Conservation (phyloP, 1,140 invertebrate genomes). For the Macrobrachium nipponense region DNA sequence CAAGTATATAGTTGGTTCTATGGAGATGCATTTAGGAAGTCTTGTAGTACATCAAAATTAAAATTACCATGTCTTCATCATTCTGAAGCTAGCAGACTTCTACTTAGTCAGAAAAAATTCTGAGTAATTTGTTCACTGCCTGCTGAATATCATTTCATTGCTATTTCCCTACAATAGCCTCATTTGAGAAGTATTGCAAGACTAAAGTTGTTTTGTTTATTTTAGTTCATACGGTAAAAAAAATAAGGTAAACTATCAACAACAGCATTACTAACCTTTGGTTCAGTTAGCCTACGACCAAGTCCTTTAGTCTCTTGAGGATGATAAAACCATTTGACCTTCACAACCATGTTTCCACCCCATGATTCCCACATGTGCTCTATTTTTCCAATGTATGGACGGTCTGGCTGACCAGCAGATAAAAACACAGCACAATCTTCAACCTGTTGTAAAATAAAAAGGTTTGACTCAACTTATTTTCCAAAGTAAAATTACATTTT, state of each 20-base stretch:
- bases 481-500: too few species aligned
- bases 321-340: constrained; percentile 96
- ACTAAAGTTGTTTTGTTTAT: too few species aligned
- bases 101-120: too few species aligned
- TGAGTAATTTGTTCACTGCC: too few species aligned
- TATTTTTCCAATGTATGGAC: constrained; percentile 87
- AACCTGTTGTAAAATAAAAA: constrained; percentile 73
- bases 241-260: neutral
- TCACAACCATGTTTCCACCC: constrained; percentile 85
- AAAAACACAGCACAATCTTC: constrained; percentile 92
- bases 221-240: neutral
- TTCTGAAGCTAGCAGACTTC: too few species aligned
- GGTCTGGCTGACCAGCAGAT: constrained; percentile 86
- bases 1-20: too few species aligned
- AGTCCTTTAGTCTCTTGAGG: constrained; percentile 86
- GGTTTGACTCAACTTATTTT: neutral
- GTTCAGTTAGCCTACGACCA: constrained; percentile 68
- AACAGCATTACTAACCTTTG: constrained; percentile 67
- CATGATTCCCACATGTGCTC: constrained; percentile 88
- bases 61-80: too few species aligned
- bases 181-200: too few species aligned
- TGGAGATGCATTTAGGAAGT: too few species aligned
- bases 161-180: too few species aligned
- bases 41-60: too few species aligned
- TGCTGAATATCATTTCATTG: too few species aligned